Percentiles rank a stretch among this genome's conserved stretches.
phyloP scores from a whole-genome alignment of 1,140 invertebrate species.

The Belonocnema kinseyi region DNA sequence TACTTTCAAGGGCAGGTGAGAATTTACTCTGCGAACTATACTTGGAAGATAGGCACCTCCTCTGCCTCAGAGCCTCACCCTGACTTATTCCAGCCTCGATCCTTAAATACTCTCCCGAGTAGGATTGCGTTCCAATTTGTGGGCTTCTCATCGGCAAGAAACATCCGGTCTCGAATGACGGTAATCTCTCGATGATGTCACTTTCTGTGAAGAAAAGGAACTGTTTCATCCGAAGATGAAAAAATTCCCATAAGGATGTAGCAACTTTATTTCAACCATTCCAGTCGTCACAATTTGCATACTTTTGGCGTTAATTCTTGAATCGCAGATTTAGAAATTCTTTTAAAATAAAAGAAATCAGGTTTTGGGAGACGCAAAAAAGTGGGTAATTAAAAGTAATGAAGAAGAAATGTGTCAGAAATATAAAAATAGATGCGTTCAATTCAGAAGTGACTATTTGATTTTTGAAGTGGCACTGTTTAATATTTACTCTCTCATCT shows the following conservation, averaged over 20 bases:
- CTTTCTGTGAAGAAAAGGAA: background rate
- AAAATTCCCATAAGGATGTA: background rate
- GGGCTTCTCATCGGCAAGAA: constrained; percentile 4
- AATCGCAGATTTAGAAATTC: no score
- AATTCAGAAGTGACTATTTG: no score
- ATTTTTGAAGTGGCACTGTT: no score
- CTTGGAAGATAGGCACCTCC: constrained; percentile 6
- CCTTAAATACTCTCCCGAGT: constrained; percentile 13
- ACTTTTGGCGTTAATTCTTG: no score
- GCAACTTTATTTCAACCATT: no score
- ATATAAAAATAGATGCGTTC: no score
- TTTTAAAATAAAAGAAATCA: no score
- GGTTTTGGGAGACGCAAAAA: no score
- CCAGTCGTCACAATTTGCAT: no score
- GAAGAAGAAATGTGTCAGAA: no score
- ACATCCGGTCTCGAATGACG: constrained; percentile 28
- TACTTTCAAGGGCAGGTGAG: constrained; percentile 31
- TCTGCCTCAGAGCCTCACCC: background rate
- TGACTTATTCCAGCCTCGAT: background rate
- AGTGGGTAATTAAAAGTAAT: no score
- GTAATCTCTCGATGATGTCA: constrained; percentile 15
- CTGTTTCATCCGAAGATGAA: background rate
- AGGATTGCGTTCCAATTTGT: constrained; percentile 29
- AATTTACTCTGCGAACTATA: constrained; percentile 22
- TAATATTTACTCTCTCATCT: no score